A percentile compares a stretch with the other conserved stretches of the same genome.
Evolutionary conservation across 1,140 invertebrate genomes (phyloP).

Genomic region (Triops cancriformis): DNA sequence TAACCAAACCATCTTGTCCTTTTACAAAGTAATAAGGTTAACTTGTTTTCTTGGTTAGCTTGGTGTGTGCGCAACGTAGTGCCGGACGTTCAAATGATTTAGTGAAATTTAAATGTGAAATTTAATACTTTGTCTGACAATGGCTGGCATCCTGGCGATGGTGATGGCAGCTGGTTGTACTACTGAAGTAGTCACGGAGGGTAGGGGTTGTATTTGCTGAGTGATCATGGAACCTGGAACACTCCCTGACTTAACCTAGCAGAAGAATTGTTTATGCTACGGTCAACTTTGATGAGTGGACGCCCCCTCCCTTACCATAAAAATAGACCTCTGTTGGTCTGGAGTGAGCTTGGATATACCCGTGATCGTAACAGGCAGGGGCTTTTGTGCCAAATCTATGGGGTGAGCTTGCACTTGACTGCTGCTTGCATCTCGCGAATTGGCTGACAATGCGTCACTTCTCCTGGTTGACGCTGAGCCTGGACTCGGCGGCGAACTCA

Average conservation of each 20-base stretch:
- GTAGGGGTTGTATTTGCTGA: neutral
- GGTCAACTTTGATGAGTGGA: neutral
- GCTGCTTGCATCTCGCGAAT: neutral
- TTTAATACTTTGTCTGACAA: neutral
- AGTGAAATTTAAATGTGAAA: too few relatives aligned
- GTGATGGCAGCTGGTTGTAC: neutral
- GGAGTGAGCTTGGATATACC: neutral
- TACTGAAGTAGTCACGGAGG: neutral
- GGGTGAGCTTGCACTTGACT: constrained; percentile 10
- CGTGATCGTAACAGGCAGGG: neutral
- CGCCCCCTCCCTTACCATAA: neutral
- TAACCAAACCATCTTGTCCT: too few relatives aligned
- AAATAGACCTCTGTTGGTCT: constrained; percentile 4
- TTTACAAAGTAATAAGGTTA: neutral
- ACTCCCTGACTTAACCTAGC: neutral
- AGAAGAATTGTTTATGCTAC: neutral
- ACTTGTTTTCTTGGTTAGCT: too few relatives aligned
- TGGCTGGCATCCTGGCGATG: neutral
- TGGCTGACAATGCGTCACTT: neutral
- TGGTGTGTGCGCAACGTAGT: too few relatives aligned
- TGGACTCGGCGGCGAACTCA: neutral
- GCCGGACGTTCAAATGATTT: too few relatives aligned
- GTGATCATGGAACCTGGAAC: neutral
- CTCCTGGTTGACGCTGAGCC: neutral
- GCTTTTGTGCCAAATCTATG: constrained; percentile 20